Conservation (phyloP, 2,888 invertebrate genomes). For the Gibbula magus region DNA sequence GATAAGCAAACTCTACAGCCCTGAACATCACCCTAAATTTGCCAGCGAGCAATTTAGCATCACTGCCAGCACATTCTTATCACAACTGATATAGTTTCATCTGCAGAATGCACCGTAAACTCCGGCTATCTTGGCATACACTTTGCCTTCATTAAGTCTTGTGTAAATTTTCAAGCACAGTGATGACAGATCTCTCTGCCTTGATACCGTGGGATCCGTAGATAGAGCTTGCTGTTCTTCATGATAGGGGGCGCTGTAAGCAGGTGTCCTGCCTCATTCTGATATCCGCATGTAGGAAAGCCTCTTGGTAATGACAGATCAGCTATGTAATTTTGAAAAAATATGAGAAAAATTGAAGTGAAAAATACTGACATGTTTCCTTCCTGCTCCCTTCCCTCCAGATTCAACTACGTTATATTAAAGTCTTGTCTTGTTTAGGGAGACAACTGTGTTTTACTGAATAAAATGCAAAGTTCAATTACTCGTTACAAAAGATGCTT, state of each 20-base stretch:
- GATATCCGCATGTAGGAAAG: neutral
- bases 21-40: neutral
- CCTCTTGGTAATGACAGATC: too few relatives aligned
- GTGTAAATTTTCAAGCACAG: slow-evolving; percentile 8
- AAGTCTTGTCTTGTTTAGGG: too few relatives aligned
- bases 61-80: neutral
- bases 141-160: slow-evolving; percentile 1
- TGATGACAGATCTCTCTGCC: neutral
- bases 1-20: neutral
- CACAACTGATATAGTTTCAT: neutral
- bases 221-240: neutral
- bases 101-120: neutral
- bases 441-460: too few relatives aligned
- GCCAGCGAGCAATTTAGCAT: neutral
- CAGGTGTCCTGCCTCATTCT: neutral
- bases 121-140: neutral
- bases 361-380: too few relatives aligned
- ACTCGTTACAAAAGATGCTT: too few relatives aligned
- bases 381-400: too few relatives aligned
- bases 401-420: too few relatives aligned
- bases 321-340: too few relatives aligned
- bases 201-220: neutral
- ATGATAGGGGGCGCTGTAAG: neutral
- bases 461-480: too few relatives aligned
- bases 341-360: too few relatives aligned